Evolutionary conservation across 2,888 invertebrate genomes (phyloP).

Genomic region (Polia nebulosa): DNA sequence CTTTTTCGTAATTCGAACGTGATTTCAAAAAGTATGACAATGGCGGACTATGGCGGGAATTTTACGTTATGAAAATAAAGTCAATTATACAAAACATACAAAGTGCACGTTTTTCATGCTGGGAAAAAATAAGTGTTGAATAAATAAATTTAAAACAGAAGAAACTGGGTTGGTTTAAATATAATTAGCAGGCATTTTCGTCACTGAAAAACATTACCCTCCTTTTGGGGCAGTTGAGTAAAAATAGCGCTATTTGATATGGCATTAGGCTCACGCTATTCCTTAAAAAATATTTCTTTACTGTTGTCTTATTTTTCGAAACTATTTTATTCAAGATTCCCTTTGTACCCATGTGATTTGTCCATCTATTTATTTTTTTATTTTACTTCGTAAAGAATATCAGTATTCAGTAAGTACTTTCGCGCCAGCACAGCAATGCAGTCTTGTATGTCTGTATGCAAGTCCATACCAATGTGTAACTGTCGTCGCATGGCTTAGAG

Average conservation of each 20-base stretch:
- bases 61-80: slow-evolving; percentile 30
- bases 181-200: neutral
- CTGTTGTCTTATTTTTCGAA: too few species aligned
- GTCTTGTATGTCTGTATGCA: slow-evolving; percentile 4
- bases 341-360: too few species aligned
- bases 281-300: too few species aligned
- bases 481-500: slow-evolving; percentile 29
- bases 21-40: slow-evolving; percentile 51
- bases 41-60: slow-evolving; percentile 27
- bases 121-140: slow-evolving; percentile 5
- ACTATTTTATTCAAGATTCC: too few species aligned
- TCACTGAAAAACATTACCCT: too few species aligned
- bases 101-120: slow-evolving; percentile 13
- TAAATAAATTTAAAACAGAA: slow-evolving; percentile 2
- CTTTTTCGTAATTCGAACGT: slow-evolving; percentile 53
- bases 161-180: neutral
- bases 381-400: too few species aligned
- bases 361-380: too few species aligned
- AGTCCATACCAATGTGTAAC: slow-evolving; percentile 23
- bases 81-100: neutral
- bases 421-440: slow-evolving; percentile 3
- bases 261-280: too few species aligned
- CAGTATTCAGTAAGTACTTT: neutral
- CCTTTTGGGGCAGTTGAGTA: too few species aligned
- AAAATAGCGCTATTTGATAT: neutral